Evolutionary conservation across 1,140 invertebrate genomes (phyloP).

Genomic region (Chironomus striatipennis): DNA sequence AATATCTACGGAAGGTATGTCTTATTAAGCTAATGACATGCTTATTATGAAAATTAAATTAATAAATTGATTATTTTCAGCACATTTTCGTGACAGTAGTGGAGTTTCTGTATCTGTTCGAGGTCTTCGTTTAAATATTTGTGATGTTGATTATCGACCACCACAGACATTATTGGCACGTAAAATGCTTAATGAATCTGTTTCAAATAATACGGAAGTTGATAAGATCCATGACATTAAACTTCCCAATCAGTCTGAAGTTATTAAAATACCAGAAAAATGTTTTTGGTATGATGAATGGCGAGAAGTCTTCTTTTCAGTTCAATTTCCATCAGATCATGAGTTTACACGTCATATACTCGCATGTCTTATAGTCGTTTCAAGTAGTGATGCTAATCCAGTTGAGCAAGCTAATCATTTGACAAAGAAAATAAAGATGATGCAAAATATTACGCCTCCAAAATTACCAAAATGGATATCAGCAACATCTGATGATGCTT

Average conservation of each 20-base stretch:
- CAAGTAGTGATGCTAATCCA: conserved; percentile 70
- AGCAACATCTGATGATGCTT: conserved; percentile 51
- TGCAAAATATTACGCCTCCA: conserved; percentile 61
- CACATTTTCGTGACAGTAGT: conserved; percentile 73
- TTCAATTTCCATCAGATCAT: conserved; percentile 86
- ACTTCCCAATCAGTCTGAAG: conserved; percentile 37
- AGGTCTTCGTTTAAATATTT: conserved; percentile 70
- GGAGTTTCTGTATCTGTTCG: conserved; percentile 62
- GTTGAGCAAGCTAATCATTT: conserved; percentile 68
- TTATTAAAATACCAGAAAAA: conserved; percentile 55
- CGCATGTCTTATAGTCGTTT: conserved; percentile 81
- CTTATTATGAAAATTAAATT: conserved; percentile 22
- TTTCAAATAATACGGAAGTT: conserved; percentile 60
- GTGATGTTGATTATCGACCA: conserved; percentile 70
- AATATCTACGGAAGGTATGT: conserved; percentile 63
- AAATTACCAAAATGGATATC: conserved; percentile 88
- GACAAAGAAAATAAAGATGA: conserved; percentile 67
- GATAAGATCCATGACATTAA: conserved; percentile 40
- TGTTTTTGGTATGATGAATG: conserved; percentile 97
- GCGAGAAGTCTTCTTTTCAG: conserved; percentile 82
- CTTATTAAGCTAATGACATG: neutral
- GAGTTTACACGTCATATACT: conserved; percentile 91
- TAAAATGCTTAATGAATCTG: conserved; percentile 81
- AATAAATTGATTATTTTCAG: conserved; percentile 41
- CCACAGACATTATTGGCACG: conserved; percentile 73